Evolutionary conservation across 2,888 invertebrate species (phyloP).

Genomic region (Macrosiphum euphorbiae): DNA sequence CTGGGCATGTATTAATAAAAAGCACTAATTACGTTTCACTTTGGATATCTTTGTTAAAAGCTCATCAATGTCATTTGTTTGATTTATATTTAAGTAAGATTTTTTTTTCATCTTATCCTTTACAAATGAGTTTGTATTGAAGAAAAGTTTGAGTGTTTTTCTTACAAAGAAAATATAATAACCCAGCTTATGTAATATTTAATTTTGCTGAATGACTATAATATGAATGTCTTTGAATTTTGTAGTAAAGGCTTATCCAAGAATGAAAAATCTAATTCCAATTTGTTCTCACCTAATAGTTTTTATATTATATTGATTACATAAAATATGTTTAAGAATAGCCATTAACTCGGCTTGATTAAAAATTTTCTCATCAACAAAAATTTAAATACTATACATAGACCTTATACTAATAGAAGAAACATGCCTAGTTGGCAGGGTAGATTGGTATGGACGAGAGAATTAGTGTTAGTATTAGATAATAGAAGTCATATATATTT

Average conservation of each 20-base stretch:
- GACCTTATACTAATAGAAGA: too few relatives aligned
- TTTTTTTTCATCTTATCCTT: not conserved
- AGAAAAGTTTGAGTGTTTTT: not conserved
- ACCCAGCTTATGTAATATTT: not conserved
- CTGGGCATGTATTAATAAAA: conserved; percentile 33
- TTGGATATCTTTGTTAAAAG: conserved; percentile 53
- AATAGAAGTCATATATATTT: too few relatives aligned
- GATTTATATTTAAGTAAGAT: conserved; percentile 54
- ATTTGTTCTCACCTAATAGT: not conserved
- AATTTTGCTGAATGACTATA: not conserved
- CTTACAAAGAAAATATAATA: not conserved
- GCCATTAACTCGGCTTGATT: not conserved
- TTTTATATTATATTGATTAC: not conserved
- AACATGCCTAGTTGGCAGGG: too few relatives aligned
- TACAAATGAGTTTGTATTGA: not conserved
- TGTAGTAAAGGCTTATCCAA: not conserved
- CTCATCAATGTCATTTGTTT: conserved; percentile 25
- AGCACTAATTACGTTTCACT: conserved; percentile 44
- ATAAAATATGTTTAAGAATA: not conserved
- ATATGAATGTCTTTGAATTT: not conserved
- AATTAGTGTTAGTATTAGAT: too few relatives aligned
- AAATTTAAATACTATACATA: not conserved
- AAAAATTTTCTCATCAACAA: not conserved
- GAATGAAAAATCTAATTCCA: too few relatives aligned
- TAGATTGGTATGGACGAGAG: too few relatives aligned